Percentiles rank a stretch among this genome's conserved stretches.
Conservation (phyloP, 1,140 invertebrate genomes). For the Leptopilina boulardi region DNA sequence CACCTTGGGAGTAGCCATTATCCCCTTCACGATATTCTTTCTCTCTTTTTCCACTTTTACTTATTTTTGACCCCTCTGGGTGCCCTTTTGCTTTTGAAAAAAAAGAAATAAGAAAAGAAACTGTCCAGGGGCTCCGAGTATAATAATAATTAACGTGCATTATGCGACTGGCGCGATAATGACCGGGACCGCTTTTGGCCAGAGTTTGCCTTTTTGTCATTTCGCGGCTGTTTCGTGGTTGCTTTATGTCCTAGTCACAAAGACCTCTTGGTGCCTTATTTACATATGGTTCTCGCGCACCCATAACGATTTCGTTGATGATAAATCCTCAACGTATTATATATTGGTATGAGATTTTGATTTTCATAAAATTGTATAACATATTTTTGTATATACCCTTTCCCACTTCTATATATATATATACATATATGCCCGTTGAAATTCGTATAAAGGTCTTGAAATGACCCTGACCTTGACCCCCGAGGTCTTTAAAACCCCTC, state of each 20-base stretch:
- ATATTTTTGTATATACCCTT: too few species aligned
- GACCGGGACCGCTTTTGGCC: slow-evolving; percentile 28
- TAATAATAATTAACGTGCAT: slow-evolving; percentile 57
- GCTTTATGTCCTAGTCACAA: slow-evolving; percentile 34
- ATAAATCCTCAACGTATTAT: slow-evolving; percentile 30
- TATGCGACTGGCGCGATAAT: slow-evolving; percentile 49
- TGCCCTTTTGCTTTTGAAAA: neutral
- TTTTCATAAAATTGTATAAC: too few species aligned
- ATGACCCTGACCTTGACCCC: neutral
- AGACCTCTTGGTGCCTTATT: slow-evolving; percentile 9
- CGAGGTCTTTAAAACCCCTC: neutral
- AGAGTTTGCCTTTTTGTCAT: slow-evolving; percentile 38
- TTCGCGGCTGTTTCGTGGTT: slow-evolving; percentile 32
- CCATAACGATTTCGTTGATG: slow-evolving; percentile 35
- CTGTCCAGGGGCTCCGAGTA: slow-evolving; percentile 37
- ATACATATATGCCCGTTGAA: too few species aligned
- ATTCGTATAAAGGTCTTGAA: neutral
- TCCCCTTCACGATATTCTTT: slow-evolving; percentile 46
- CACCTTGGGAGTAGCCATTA: slow-evolving; percentile 48
- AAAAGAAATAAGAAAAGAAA: slow-evolving; percentile 38
- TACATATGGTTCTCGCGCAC: slow-evolving; percentile 35
- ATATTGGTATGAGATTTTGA: neutral
- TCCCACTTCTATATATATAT: too few species aligned
- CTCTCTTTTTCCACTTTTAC: slow-evolving; percentile 40
- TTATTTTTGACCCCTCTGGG: slow-evolving; percentile 11